Evolutionary conservation across 2,113 vertebrate genomes (phyloP).

Genomic region (Caracal caracal): DNA sequence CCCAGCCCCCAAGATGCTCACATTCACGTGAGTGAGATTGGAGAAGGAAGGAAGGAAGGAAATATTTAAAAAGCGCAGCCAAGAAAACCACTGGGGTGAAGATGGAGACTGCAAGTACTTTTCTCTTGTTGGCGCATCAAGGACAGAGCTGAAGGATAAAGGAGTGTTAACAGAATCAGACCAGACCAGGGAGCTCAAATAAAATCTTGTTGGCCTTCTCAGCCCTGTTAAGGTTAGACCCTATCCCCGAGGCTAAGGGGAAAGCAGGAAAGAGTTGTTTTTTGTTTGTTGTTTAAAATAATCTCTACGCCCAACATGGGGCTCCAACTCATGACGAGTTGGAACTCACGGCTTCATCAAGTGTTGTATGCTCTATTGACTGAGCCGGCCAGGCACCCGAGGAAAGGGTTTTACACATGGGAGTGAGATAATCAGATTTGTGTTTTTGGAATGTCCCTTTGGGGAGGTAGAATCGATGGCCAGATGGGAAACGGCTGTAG

Average conservation of each 20-base stretch:
- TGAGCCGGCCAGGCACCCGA: neutral
- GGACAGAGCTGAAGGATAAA: neutral
- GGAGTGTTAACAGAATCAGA: neutral
- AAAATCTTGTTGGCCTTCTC: neutral
- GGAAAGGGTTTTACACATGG: neutral
- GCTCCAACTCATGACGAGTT: neutral
- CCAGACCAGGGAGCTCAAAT: neutral
- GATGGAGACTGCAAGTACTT: neutral
- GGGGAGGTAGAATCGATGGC: no score
- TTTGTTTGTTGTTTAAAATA: neutral
- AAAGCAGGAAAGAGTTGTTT: neutral
- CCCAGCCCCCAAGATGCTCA: conserved; percentile 7
- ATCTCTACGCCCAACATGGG: neutral
- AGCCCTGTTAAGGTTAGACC: neutral
- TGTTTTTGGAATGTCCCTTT: conserved; percentile 15
- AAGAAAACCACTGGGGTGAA: neutral
- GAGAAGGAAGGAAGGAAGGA: neutral
- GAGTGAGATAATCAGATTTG: neutral
- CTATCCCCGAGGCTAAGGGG: neutral
- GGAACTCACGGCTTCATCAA: neutral
- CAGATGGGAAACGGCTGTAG: neutral
- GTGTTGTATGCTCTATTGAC: neutral
- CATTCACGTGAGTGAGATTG: neutral
- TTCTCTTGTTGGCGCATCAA: neutral
- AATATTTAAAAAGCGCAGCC: conserved; percentile 20